These are phyloP conservation scores for Caretta caretta DNA, from an alignment of 2,113 vertebrate species.

Conservation along the genomic window DNA sequence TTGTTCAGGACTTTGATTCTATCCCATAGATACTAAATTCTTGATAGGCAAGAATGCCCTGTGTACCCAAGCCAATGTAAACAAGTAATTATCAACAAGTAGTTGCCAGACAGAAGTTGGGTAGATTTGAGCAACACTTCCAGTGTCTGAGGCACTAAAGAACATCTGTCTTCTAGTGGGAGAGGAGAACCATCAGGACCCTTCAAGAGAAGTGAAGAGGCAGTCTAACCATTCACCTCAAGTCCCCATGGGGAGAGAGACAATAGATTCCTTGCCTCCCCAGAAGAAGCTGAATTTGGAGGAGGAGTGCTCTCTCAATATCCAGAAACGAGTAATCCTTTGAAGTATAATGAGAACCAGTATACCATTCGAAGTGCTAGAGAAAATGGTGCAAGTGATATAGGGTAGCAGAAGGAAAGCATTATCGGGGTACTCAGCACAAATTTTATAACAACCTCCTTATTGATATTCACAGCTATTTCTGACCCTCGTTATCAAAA, in stretches of 20 bases:
- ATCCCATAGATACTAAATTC: neutral
- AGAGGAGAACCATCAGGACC: neutral
- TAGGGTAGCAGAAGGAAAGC: neutral
- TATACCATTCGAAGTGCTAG: neutral
- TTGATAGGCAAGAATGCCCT: too few species aligned
- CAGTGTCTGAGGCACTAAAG: neutral
- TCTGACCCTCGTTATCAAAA: slow-evolving; percentile 17
- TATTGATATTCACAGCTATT: neutral
- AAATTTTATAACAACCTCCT: neutral
- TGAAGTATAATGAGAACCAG: neutral
- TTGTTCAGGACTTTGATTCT: neutral
- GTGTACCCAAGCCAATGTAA: too few species aligned
- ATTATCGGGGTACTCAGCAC: neutral
- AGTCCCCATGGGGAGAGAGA: neutral
- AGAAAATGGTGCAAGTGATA: neutral
- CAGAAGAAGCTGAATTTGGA: neutral
- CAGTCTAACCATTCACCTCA: neutral
- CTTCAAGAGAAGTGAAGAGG: neutral
- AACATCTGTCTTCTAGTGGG: neutral
- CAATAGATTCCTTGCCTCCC: neutral
- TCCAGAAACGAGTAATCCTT: neutral
- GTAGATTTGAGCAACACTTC: neutral
- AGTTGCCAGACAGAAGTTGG: neutral
- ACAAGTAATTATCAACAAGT: neutral
- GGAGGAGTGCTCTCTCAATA: neutral